Base-by-base conservation (phyloP, 2,113 vertebrate genomes). In the Channa argus region DNA sequence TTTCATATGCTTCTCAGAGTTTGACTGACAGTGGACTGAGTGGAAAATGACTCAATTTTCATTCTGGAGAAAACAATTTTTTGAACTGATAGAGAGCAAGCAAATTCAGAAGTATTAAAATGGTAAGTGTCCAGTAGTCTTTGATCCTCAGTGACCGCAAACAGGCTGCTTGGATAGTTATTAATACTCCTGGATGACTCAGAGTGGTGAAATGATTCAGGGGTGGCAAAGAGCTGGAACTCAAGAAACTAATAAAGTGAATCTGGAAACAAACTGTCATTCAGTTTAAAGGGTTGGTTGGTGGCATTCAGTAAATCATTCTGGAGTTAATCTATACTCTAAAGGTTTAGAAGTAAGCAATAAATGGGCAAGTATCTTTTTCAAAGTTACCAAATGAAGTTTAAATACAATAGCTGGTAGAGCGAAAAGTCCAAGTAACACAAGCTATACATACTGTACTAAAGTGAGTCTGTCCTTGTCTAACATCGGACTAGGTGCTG, bases 41-140 rank as follows among this genome's bases (percentile, higher is more conserved):
- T 81, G 54, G 66, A 37, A 74, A 83, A 79, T 70, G 62, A 78
- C 37, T 39, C 56, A 15, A 62, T 68, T 87, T 84, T 86, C 71
- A 82, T 82, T 86, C 51, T 36, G n/a, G 59, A 43, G 51, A 54
- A 75, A 65, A 65, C 41, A 55, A 4, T 59, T 78, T 63, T 78
- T 54, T 49, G n/a, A 58, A 56, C 58, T 50, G 51, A 77, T 51
- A 37, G 46, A 78, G 55, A 63, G 69, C 60, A 77, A 76, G 76
- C 69, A 86, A 86, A 84, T 71, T 80, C n/a, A 55, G 50, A 74
- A 12, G 51, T 80, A 88, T 79, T 69, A 56, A 79, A 79, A 79
- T 73, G 61, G 51, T 64, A 65, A 87, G 84, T 70, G 59, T 15
- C 59, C 59, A 12, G 45, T 65, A 72, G 62, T 73, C 74, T 82